Evolutionary conservation across 2,113 vertebrate species (phyloP), one percentile per base, ranked within the genome.

Genomic region (Rhinogobius similis): DNA sequence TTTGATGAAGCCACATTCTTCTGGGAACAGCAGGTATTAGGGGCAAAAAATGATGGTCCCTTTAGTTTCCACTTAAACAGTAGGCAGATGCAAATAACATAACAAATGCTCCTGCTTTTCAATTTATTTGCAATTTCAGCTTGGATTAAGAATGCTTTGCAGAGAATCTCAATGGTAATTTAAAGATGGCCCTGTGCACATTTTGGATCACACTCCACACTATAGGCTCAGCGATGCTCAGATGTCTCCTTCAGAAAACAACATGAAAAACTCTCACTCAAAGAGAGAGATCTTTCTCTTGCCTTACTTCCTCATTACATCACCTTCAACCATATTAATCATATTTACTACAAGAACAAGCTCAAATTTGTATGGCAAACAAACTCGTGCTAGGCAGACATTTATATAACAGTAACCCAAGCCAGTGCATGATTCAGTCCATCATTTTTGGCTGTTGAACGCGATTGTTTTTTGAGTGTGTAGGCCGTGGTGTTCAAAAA

Each of bases 401-500:
- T 69, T 48, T 76, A 68, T 72, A 29, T 67, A 72, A 73, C 13
- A 56, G 44, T 56, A 46, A 62, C 68, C 50, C 24, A 76, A 72
- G 77, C 46, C 18, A 9, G 59, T 13, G 24, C 67, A 46, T 26
- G 58, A 69, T 46, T 69, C 43, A 46, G 63, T 65, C 73, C 20
- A 11, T 18, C 62, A 72, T 70, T 79, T 83, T 72, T 68, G 79
- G 70, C 77, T 76, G 73, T 70, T 38, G 43, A 52, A 77, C 80
- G 68, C 43, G 68, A 82, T 82, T 39, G 1, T 76, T 81, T 63
- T 71, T 56, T 73, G 70, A 71, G 12, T 84, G 90, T 85, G 90
- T 89, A 81, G 87, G 88, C 77, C 63, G 78, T 18, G 67, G 53
- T 75, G 56, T 81, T 89, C 76, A 81, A 77, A 55, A 85, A 80